phyloP scores from a whole-genome alignment of 2,113 vertebrate species.

The Phyllostomus hastatus region DNA sequence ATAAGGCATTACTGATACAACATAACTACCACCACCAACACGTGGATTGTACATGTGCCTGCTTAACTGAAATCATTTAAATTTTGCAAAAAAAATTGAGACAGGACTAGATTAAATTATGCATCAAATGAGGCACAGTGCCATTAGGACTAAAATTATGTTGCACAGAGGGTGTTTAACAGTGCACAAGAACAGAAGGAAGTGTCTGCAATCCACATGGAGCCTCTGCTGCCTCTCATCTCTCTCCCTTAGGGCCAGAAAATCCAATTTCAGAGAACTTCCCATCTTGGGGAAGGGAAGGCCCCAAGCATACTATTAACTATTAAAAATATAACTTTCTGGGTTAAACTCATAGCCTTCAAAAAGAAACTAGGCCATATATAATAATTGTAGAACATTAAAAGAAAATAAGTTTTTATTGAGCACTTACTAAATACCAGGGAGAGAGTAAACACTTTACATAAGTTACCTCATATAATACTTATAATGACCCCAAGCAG shows the following conservation, averaged over 20 bases:
- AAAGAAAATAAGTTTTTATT: neutral
- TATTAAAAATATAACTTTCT: neutral
- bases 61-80: neutral
- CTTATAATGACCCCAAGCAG: neutral
- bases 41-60: neutral
- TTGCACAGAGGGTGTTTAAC: neutral
- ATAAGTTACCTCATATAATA: neutral
- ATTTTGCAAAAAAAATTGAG: neutral
- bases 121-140: neutral
- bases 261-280: neutral
- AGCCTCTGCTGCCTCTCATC: neutral
- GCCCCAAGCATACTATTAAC: neutral
- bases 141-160: neutral
- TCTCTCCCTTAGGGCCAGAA: neutral
- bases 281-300: neutral
- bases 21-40: neutral
- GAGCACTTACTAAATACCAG: neutral
- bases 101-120: neutral
- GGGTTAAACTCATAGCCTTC: neutral
- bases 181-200: neutral
- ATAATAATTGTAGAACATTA: neutral
- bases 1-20: neutral
- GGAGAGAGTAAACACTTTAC: neutral
- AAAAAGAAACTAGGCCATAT: neutral
- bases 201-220: neutral